These are phyloP conservation scores for Mirza zaza DNA, from an alignment of 2,113 vertebrate species.

Conservation along the genomic window DNA sequence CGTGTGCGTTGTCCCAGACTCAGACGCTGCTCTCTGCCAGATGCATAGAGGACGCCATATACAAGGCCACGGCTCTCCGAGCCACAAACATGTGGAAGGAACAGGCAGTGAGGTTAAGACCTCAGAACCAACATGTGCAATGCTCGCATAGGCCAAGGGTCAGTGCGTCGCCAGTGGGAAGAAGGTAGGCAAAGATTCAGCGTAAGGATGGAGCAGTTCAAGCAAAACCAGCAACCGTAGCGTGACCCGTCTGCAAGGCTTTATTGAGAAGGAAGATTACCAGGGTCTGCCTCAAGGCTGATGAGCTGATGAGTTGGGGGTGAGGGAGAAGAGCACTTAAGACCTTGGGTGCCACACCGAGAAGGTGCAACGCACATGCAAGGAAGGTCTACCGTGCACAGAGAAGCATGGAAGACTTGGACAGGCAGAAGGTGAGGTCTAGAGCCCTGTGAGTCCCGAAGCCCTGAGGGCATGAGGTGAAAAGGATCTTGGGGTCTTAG, in stretches of 20 bases:
- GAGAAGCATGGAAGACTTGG: neutral
- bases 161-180: neutral
- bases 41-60: fast-evolving
- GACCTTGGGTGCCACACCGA: neutral
- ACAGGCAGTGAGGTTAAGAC: neutral
- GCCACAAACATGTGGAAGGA: neutral
- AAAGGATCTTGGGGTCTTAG: neutral
- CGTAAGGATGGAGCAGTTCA: neutral
- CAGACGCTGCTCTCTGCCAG: neutral
- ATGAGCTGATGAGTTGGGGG: neutral
- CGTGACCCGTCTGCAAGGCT: neutral
- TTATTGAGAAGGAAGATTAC: neutral
- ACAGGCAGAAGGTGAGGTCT: neutral
- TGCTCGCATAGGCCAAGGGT: neutral
- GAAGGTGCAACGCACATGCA: fast-evolving
- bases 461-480: neutral
- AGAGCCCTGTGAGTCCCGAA: neutral
- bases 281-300: neutral
- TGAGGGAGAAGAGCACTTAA: neutral
- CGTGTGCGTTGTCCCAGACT: neutral
- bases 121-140: neutral
- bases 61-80: neutral
- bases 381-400: neutral
- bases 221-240: neutral
- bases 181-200: neutral